phyloP scores from a whole-genome alignment of 2,888 invertebrate genomes.

The Rapana venosa region DNA sequence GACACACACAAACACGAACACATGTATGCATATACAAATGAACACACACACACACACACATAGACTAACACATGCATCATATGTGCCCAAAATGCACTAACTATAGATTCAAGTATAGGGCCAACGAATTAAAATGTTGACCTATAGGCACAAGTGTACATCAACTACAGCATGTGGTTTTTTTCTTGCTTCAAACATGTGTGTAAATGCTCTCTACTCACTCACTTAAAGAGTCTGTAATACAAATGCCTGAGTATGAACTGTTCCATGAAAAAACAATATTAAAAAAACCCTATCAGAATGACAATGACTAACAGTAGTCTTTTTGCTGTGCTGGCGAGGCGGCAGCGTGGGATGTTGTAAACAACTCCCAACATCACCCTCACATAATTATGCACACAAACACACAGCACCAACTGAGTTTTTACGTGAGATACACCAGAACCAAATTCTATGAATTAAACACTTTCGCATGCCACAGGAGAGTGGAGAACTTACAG shows the following conservation, averaged over 20 bases:
- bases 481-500: constrained; percentile 65
- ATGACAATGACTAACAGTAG: no score
- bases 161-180: no score
- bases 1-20: background rate
- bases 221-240: no score
- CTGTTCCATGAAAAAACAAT: no score
- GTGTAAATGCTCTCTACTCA: background rate
- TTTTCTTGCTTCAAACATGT: background rate
- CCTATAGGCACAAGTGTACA: no score
- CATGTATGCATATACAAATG: background rate
- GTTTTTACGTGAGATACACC: background rate
- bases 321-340: no score
- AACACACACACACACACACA: background rate
- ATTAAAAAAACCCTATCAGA: no score
- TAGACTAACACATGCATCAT: background rate
- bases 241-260: no score
- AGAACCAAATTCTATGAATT: background rate
- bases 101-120: no score
- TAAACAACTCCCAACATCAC: background rate
- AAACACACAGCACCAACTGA: background rate
- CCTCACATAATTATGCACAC: background rate
- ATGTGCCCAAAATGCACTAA: no score
- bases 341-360: no score
- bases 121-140: no score
- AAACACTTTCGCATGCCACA: background rate